Conservation (phyloP, 2,888 invertebrate genomes). For the Leptopterna dolabrata region DNA sequence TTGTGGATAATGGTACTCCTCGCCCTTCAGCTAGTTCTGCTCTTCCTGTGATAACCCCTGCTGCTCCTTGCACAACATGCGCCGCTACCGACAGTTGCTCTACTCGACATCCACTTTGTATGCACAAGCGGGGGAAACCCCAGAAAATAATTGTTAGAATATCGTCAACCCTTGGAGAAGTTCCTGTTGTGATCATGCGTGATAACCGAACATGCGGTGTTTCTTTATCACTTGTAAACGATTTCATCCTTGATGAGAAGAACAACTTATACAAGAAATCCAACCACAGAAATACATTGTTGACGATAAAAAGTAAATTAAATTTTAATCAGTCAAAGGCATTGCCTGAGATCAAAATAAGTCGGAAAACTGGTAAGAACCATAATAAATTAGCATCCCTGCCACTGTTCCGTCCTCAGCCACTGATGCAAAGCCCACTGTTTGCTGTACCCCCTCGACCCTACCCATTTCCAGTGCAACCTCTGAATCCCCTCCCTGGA, state of each 20-base stretch:
- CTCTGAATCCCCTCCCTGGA: not conserved
- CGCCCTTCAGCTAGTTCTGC: not conserved
- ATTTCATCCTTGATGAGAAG: not conserved
- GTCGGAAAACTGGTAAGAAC: not conserved
- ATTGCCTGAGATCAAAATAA: not conserved
- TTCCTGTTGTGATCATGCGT: not conserved
- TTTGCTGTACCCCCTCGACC: not conserved
- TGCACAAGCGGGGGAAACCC: not conserved
- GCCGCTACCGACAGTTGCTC: not conserved
- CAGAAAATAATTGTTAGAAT: slow-evolving; percentile 13
- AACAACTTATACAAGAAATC: not conserved
- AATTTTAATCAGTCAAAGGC: not conserved
- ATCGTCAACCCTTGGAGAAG: not conserved
- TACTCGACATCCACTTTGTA: not conserved
- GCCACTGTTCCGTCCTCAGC: not conserved
- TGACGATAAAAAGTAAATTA: not conserved
- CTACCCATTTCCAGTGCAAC: not conserved
- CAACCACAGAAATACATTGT: not conserved
- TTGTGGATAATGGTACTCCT: not conserved
- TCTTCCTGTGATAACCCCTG: not conserved
- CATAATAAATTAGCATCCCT: not conserved
- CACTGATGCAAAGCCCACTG: not conserved
- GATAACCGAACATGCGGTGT: not conserved
- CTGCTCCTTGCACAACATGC: not conserved
- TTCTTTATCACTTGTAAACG: not conserved